Evolutionary conservation across 2,113 vertebrate genomes (phyloP).

Genomic region (Alouatta palliata): DNA sequence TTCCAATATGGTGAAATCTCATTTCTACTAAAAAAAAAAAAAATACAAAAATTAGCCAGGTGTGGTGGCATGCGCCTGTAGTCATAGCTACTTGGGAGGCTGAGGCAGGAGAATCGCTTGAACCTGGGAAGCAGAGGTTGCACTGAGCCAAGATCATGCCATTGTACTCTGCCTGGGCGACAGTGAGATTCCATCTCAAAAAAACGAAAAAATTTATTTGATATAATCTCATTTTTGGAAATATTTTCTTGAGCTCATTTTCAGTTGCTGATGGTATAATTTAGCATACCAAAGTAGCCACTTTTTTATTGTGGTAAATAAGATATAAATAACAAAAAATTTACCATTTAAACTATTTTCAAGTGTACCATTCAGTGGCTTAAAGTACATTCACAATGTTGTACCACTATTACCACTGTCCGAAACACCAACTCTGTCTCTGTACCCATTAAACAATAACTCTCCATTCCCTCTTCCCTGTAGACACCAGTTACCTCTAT

Average conservation of each 20-base stretch:
- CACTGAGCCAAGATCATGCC: too few species aligned
- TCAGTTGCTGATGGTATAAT: not conserved
- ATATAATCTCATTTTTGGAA: not conserved
- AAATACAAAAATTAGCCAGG: too few species aligned
- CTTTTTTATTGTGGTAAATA: not conserved
- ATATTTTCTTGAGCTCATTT: not conserved
- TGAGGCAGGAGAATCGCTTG: too few species aligned
- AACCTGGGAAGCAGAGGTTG: too few species aligned
- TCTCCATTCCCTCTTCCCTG: not conserved
- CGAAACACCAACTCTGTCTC: not conserved
- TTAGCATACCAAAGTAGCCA: not conserved
- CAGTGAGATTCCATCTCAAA: too few species aligned
- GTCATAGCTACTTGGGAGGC: too few species aligned
- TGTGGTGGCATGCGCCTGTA: too few species aligned
- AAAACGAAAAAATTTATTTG: not conserved
- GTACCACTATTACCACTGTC: not conserved
- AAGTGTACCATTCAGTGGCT: not conserved
- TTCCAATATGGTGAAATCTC: too few species aligned
- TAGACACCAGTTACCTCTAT: not conserved
- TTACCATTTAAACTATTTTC: not conserved
- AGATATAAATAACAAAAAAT: not conserved
- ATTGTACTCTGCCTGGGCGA: too few species aligned
- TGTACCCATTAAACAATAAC: not conserved
- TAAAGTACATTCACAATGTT: not conserved
- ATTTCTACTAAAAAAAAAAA: not conserved